Evolutionary conservation across 2,888 invertebrate genomes (phyloP), one percentile per base, ranked within the genome.

Genomic region (Caenorhabditis japonica): DNA sequence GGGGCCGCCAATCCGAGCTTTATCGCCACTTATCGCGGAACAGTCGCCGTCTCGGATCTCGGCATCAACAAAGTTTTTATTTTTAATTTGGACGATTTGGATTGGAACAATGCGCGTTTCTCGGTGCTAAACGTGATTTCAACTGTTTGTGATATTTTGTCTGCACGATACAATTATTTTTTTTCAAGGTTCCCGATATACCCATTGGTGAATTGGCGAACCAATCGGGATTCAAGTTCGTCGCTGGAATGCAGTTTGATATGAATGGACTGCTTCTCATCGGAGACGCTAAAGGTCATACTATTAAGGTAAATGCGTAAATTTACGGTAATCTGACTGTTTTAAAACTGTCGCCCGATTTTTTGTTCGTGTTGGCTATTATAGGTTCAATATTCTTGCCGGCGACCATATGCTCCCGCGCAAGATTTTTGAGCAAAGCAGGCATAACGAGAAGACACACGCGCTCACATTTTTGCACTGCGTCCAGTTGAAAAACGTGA

Each of bases 171-270:
- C n/a, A n/a, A n/a, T n/a, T n/a, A n/a, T n/a, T n/a, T 7, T 30
- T 30, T 10, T 30, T 30, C 30, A 30, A 10, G 10, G 30, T n/a
- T 10, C 30, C 30, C 10, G 30, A 30, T 10, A 30, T 10, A 5
- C 30, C 30, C 10, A 10, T 30, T 10, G 30, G 7, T 7, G 30
- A 30, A 7, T 41, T 53, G 12, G 60, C 60, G 15, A 53, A 53
- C 12, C 12, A 27, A 5, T 25, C 17, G 0, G 53, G 53, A 36
- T 69, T 69, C 36, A 2, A 3, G 7, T 69, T 49, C 21, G 60
- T 60, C n/a, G n/a, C 60, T 13, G 69, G 69, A 36, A 47, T 69
- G 49, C 69, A 69, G 21, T 69, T 69, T 21, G 69, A 69, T 34
- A 0, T 8, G 4, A 69, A 69, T 19, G 69, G 60, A 8, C 39